Percentiles rank a stretch among this genome's conserved stretches.
Evolutionary conservation across 1,140 invertebrate species (phyloP).

Genomic region (Trinorchestia longiramus): DNA sequence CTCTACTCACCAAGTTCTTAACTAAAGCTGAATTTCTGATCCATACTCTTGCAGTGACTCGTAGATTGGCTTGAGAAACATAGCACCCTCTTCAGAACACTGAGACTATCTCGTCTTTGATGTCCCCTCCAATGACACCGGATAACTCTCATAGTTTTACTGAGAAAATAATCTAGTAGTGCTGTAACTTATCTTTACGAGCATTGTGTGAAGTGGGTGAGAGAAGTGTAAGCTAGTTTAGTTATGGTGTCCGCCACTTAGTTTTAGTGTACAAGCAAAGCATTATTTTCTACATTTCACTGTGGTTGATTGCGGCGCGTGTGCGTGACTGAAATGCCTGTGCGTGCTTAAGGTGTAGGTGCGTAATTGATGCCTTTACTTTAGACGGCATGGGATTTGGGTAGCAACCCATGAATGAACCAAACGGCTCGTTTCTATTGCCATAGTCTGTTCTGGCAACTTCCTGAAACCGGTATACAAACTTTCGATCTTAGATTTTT

Average conservation of each 20-base stretch:
- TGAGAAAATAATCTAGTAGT: neutral
- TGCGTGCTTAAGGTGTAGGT: neutral
- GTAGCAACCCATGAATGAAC: neutral
- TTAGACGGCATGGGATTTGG: neutral
- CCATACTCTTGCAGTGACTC: neutral
- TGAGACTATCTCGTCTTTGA: neutral
- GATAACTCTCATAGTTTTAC: neutral
- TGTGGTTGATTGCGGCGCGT: too few relatives aligned
- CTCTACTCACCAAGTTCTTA: neutral
- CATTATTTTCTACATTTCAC: too few relatives aligned
- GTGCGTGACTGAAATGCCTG: neutral
- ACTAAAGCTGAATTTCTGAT: neutral
- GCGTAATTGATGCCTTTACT: neutral
- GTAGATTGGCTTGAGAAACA: neutral
- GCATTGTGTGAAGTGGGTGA: neutral
- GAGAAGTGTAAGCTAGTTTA: neutral
- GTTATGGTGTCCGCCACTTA: too few relatives aligned
- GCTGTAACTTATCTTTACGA: neutral
- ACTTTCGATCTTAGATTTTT: neutral
- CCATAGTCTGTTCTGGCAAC: too few relatives aligned
- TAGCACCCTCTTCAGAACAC: neutral
- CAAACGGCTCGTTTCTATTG: neutral
- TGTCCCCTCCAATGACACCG: neutral
- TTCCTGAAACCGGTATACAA: too few relatives aligned
- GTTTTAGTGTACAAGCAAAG: too few relatives aligned